phyloP scores from a whole-genome alignment of 2,888 invertebrate genomes.

The Phasia obesa region DNA sequence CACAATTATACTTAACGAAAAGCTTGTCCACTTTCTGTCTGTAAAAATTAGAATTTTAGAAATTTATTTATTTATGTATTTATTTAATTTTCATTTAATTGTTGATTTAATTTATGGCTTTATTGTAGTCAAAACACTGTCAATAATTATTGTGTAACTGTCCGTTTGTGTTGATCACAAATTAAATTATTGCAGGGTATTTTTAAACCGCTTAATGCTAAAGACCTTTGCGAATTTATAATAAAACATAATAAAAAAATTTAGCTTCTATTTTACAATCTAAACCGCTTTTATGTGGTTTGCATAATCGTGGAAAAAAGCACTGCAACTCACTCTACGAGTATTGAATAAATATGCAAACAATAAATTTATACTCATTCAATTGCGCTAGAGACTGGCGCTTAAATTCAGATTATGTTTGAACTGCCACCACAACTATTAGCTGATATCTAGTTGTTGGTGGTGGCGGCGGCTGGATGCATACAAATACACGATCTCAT shows the following conservation, averaged over 20 bases:
- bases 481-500: constrained; percentile 2
- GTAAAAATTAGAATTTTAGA: too few relatives aligned
- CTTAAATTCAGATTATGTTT: constrained; percentile 61
- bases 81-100: too few relatives aligned
- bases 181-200: constrained; percentile 35
- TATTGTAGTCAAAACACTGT: constrained; percentile 30
- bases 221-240: constrained; percentile 17
- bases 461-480: constrained; percentile 23
- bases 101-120: constrained; percentile 31
- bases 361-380: constrained; percentile 37
- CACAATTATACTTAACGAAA: too few relatives aligned
- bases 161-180: constrained; percentile 7
- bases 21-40: too few relatives aligned
- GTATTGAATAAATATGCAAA: constrained; percentile 57
- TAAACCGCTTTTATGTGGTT: constrained; percentile 60
- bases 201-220: constrained; percentile 34
- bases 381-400: constrained; percentile 42
- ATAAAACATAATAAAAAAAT: constrained; percentile 22
- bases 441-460: neutral
- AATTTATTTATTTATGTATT: too few relatives aligned
- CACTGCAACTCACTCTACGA: constrained; percentile 44
- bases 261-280: constrained; percentile 45
- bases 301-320: constrained; percentile 60
- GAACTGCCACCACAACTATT: constrained; percentile 17
- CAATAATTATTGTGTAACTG: constrained; percentile 24